phyloP scores from a whole-genome alignment of 2,888 invertebrate genomes.

The Synanthedon tipuliformis region DNA sequence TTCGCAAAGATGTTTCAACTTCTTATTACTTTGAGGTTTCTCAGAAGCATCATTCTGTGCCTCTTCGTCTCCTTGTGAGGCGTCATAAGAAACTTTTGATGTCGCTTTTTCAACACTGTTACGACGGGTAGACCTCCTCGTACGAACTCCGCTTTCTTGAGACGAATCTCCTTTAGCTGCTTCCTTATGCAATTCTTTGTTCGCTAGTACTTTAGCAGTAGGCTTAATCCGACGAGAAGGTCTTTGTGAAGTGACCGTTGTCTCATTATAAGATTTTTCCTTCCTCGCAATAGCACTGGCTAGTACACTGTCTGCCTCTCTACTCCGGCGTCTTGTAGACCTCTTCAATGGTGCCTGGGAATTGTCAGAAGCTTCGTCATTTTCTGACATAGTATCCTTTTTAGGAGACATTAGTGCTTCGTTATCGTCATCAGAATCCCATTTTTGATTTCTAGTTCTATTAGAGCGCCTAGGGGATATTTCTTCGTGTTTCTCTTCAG shows the following conservation, averaged over 20 bases:
- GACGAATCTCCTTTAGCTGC: conserved; percentile 54
- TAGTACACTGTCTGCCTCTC: conserved; percentile 73
- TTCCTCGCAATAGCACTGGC: conserved; percentile 80
- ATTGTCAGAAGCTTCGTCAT: conserved; percentile 44
- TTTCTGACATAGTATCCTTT: conserved; percentile 43
- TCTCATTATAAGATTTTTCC: conserved; percentile 75
- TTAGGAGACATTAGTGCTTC: conserved; percentile 31
- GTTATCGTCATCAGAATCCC: conserved; percentile 49
- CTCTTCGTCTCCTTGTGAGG: conserved; percentile 2
- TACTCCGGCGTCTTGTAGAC: conserved; percentile 73
- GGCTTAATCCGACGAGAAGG: conserved; percentile 72
- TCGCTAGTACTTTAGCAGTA: conserved; percentile 75
- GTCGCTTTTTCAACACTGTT: conserved; percentile 16
- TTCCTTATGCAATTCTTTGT: conserved; percentile 71
- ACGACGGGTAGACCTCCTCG: conserved; percentile 38
- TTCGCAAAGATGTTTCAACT: conserved; percentile 67
- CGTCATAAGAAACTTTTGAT: conserved; percentile 1
- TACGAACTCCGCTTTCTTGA: conserved; percentile 46
- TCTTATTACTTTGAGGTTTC: conserved; percentile 60
- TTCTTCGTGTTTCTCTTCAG: conserved; percentile 54
- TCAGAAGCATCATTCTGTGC: conserved; percentile 5
- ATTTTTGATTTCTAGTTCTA: conserved; percentile 33
- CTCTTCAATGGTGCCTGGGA: conserved; percentile 66
- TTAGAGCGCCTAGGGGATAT: conserved; percentile 43
- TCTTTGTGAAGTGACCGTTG: conserved; percentile 34